Evolutionary conservation across 1,140 invertebrate genomes (phyloP), one percentile per base, ranked within the genome.

Genomic region (Hormaphis cornu): DNA sequence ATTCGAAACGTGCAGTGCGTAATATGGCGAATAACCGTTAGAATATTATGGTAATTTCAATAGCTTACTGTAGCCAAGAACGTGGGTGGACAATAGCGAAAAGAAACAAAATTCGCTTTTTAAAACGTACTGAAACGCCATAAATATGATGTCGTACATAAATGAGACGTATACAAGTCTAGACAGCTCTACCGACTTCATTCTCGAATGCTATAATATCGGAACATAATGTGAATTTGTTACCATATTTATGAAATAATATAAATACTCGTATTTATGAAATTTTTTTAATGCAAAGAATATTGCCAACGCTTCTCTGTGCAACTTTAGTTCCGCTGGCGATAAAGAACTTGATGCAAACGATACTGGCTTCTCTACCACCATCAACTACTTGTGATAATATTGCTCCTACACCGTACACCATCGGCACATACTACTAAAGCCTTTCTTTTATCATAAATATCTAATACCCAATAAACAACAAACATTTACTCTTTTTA

Each of bases 231-330:
- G 14, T 46, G 20, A 70, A 70, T n/a, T 46, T 24, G 3, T 40
- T 28, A 35, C 56, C 70, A 61, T 61, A 71, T 12, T 61, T 58
- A 69, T n/a, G n/a, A n/a, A n/a, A n/a, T n/a, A n/a, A n/a, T n/a
- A n/a, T n/a, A n/a, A n/a, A n/a, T n/a, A n/a, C n/a, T n/a, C n/a
- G n/a, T 81, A 84, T 53, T 83, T 73, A 69, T 83, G 79, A 73
- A 83, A 83, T 69, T 80, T 80, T 46, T 75, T 72, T 53, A 81
- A 70, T 16, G 78, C 79, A 75, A 76, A 81, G 44, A 82, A 71
- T 28, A 84, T 77, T 5, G 78, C 76, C 12, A 81, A 74, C 0
- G 76, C 81, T 75, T 86, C 83, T 72, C 80, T 80, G 40, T 86
- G 81, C 6, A 82, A 85, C 14, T 80, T 80, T 71, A 74, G 72